Conservation (phyloP, 2,797 vertebrate genomes). For the Pipistrellus pygmaeus region DNA sequence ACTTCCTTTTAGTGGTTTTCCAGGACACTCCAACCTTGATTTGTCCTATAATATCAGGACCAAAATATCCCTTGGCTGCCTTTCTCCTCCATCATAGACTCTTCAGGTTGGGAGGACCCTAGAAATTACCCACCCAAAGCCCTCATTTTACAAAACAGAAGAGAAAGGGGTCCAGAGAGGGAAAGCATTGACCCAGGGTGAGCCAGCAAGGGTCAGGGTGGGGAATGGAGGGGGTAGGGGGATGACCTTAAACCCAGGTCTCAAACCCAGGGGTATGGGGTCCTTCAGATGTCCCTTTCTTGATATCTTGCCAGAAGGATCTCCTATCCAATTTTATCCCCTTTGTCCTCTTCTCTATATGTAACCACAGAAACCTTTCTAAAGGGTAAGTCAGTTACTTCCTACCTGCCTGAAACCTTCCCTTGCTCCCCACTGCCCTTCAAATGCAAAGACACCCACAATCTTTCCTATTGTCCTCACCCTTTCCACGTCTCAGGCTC, state of each 20-base stretch:
- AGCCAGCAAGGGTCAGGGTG: not conserved
- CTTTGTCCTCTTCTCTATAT: not conserved
- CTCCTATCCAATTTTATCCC: not conserved
- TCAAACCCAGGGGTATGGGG: not conserved
- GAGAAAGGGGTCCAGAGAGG: constrained; percentile 16
- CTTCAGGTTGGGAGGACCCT: constrained; percentile 43
- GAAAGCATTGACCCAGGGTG: not conserved
- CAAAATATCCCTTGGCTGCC: constrained; percentile 68
- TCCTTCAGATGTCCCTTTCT: not conserved
- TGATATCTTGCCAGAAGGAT: not conserved
- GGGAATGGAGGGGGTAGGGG: not conserved
- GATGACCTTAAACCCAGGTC: not conserved
- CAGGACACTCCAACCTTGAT: constrained; percentile 22
- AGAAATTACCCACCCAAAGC: constrained; percentile 66
- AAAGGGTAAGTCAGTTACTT: not conserved
- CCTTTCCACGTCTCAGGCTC: not conserved
- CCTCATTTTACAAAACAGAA: constrained; percentile 49
- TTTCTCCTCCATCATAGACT: constrained; percentile 56
- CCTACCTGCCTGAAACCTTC: not conserved
- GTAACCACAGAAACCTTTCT: not conserved
- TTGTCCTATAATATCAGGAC: constrained; percentile 67
- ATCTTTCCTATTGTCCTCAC: not conserved
- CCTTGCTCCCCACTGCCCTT: not conserved
- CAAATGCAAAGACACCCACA: not conserved
- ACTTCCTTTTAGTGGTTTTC: constrained; percentile 74